Evolutionary conservation across 2,113 vertebrate genomes (phyloP).

Genomic region (Ahaetulla prasina): DNA sequence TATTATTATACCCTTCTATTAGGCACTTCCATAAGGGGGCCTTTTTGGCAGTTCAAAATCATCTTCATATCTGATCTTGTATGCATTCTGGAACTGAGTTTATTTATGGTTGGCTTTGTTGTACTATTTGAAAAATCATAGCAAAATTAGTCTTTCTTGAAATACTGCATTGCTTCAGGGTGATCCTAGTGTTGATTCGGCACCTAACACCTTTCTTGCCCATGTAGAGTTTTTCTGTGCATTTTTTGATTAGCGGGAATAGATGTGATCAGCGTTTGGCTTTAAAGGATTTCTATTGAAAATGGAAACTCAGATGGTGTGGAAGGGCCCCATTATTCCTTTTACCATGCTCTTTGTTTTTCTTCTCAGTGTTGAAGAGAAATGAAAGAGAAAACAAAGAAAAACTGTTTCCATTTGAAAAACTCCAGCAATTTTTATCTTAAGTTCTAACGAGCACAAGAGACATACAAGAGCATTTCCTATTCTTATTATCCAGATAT

Average conservation of each 20-base stretch:
- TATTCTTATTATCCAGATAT: not conserved
- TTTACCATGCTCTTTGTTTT: not conserved
- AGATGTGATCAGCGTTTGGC: not conserved
- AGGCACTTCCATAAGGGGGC: not conserved
- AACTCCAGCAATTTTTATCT: not conserved
- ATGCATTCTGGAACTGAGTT: not conserved
- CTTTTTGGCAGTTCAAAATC: not conserved
- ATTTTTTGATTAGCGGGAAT: not conserved
- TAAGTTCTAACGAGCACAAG: not conserved
- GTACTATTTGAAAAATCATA: not conserved
- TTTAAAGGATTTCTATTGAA: not conserved
- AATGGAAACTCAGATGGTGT: not conserved
- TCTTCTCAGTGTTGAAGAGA: not conserved
- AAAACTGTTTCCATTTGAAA: not conserved
- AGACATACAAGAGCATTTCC: not conserved
- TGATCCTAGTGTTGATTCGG: not conserved
- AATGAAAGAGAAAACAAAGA: not conserved
- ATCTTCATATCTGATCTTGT: not conserved
- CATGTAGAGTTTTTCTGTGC: not conserved
- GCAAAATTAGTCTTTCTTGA: not conserved
- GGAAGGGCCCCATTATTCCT: not conserved
- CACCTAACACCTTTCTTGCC: not conserved
- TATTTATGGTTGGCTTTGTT: not conserved
- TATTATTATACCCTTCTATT: no score
- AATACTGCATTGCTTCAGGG: not conserved